These are phyloP conservation scores for Halichoeres trimaculatus DNA, from an alignment of 2,113 vertebrate species.

Conservation along the genomic window DNA sequence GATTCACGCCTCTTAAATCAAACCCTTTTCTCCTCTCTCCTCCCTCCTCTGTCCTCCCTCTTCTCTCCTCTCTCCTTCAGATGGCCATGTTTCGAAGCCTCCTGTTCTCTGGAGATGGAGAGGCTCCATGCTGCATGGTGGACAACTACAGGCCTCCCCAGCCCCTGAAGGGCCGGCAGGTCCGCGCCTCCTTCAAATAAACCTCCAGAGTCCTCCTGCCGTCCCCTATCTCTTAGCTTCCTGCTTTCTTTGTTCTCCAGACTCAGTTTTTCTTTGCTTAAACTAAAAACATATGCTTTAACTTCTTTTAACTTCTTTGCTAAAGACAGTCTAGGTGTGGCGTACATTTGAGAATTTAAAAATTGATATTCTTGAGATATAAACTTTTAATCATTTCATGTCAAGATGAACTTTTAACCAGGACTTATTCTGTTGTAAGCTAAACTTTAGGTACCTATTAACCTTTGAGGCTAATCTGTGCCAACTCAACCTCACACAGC, in stretches of 20 bases:
- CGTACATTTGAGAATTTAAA: neutral
- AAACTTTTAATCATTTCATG: no score
- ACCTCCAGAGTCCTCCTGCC: neutral
- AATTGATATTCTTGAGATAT: neutral
- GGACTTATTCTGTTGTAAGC: no score
- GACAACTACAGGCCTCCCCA: slow-evolving; percentile 93
- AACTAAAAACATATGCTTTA: neutral
- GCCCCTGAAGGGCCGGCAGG: slow-evolving; percentile 87
- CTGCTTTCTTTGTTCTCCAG: neutral
- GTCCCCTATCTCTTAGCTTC: neutral
- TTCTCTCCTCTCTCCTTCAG: slow-evolving; percentile 71
- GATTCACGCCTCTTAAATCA: neutral
- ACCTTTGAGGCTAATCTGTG: no score
- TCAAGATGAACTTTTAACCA: no score
- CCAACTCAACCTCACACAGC: no score
- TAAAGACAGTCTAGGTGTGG: slow-evolving; percentile 6
- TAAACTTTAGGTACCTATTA: no score
- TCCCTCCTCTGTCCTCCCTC: neutral
- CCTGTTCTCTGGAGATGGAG: slow-evolving; percentile 85
- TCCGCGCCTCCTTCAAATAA: slow-evolving; percentile 86
- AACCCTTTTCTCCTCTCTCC: neutral
- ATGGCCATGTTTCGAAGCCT: slow-evolving; percentile 87
- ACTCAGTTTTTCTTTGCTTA: neutral
- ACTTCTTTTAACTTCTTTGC: neutral
- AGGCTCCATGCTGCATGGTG: slow-evolving; percentile 86